Evolutionary conservation across 1,140 invertebrate species (phyloP), one percentile per base, ranked within the genome.

Genomic region (Drosophila bocqueti): DNA sequence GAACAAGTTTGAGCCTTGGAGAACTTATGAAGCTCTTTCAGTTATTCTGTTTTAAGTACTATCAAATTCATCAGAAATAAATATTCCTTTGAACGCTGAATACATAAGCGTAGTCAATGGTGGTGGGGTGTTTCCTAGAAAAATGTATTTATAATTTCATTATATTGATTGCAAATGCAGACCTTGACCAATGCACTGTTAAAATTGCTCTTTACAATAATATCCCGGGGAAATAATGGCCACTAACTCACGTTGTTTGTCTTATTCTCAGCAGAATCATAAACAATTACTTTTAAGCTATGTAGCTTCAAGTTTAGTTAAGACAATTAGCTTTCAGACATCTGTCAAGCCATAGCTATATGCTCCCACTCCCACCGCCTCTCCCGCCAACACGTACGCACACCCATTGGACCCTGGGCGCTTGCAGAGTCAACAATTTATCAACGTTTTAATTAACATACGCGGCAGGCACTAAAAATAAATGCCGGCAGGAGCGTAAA

Each of bases 401-500:
- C 18, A 34, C 29, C n/a, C 52, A 42, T 59, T 31, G 36, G 24
- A 38, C 65, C 18, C 34, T 40, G 45, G 34, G 45, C 21, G 26
- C 68, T 31, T 57, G 50, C 58, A 50, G 66, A 79, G 76, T 74
- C 62, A 63, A 61, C 76, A 77, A 87, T 83, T 87, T 77, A 83
- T 83, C 64, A 87, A 78, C 64, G 68, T 83, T 80, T 87, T 87
- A 86, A 87, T 87, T 87, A 87, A 72, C 72, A 74, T 77, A 83
- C 67, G 65, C 71, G 58, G 42, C 34, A 45, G 62, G 55, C 38
- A 67, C 60, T 61, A 75, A 60, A 76, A 59, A 75, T 60, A 76
- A 81, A 75, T 43, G 49, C 52, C 58, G 29, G n/a, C 29, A 31
- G 58, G 60, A 42, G 34, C 61, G 46, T 65, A 49, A 72, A 72